phyloP scores from a whole-genome alignment of 2,888 invertebrate species.

The Ferrisia virgata region DNA sequence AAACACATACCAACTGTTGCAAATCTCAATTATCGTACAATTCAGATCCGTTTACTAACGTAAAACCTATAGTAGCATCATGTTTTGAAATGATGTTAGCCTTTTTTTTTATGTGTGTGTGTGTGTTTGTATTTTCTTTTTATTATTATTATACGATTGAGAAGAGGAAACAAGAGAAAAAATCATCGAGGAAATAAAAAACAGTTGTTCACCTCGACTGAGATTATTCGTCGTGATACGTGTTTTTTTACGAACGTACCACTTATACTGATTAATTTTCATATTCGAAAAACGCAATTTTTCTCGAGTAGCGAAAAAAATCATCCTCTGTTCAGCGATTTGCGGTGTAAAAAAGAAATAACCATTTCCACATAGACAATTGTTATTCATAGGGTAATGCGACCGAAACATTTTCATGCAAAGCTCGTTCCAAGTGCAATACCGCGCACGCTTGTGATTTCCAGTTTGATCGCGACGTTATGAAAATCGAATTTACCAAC shows the following conservation, averaged over 20 bases:
- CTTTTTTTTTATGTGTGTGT: background rate
- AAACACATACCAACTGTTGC: slow-evolving; percentile 8
- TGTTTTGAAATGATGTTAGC: background rate
- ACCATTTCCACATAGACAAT: background rate
- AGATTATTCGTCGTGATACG: background rate
- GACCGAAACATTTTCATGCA: background rate
- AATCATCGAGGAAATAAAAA: background rate
- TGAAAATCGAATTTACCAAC: background rate
- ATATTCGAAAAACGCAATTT: background rate
- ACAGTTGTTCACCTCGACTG: background rate
- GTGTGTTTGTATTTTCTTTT: background rate
- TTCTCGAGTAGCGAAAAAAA: background rate
- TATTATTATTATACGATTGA: background rate
- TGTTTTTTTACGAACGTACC: background rate
- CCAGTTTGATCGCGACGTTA: slow-evolving; percentile 3
- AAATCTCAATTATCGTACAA: background rate
- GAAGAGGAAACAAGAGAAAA: background rate
- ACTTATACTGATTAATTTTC: background rate
- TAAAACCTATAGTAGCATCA: no score
- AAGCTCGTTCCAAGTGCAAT: background rate
- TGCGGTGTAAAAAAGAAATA: background rate
- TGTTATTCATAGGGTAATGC: slow-evolving; percentile 14
- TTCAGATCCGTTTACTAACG: background rate
- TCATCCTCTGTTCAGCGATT: background rate
- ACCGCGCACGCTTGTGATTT: slow-evolving; percentile 5